Base-by-base conservation (phyloP, 2,888 invertebrate species). In the Nomada hirtipes region DNA sequence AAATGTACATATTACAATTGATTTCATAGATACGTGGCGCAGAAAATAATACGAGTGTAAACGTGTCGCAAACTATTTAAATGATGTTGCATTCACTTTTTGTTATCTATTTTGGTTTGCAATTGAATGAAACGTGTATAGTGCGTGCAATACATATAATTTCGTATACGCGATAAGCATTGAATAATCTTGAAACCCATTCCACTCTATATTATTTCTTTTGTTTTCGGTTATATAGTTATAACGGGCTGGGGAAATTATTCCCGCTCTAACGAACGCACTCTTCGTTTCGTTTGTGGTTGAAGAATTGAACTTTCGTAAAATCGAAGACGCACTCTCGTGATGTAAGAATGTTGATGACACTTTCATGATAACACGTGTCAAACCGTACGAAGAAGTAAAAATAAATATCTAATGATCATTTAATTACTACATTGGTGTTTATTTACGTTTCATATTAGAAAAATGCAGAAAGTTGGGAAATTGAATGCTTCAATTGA, bases 401-500 rank as follows among this genome's bases (percentile, higher is more conserved):
- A 55, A 11, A 53, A 60, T 26, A 53, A 63, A 67, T 10, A 57
- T 67, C n/a, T 59, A 23, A 67, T 63, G 23, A 23, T 71, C 18
- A 52, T 70, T 67, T 63, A 11, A 63, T 60, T 64, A 4, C 0
- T 36, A 11, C n/a, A 11, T 47, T 18, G 71, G 53, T 47, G 59
- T 52, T 72, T n/a, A 3, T 61, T 82, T 60, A 55, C 64, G 44
- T 36, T 68, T 69, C 42, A 75, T n/a, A 65, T 61, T n/a, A 55
- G 10, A 47, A 88, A 88, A 60, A 92, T 92, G 92, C 90, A 92
- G 75, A 93, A 91, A 82, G 87, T 92, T 69, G 88, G 91, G 61
- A 93, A 92, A 82, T 78, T 93, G 36, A 91, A 93, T 81, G 85
- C 93, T 7, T 92, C 94, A 29, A 93, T 93, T 84, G 94, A 94